These are phyloP conservation scores for Leucoma salicis DNA, from an alignment of 2,888 invertebrate genomes.

Conservation along the genomic window DNA sequence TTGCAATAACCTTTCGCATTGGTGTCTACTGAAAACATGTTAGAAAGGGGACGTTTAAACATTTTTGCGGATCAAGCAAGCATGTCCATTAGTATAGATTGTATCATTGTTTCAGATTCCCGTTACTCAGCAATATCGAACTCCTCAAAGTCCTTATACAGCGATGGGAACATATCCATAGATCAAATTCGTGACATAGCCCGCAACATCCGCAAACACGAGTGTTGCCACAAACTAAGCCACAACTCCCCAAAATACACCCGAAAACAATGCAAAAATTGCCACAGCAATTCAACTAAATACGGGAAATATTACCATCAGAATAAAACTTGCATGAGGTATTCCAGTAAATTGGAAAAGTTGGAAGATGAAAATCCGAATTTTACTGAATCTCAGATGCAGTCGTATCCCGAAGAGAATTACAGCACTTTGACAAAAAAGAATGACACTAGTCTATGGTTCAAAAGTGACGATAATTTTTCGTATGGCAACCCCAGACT, in stretches of 20 bases:
- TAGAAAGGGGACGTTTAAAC: too few relatives aligned
- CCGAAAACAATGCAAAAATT: constrained; percentile 73
- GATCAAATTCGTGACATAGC: constrained; percentile 90
- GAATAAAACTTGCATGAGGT: constrained; percentile 69
- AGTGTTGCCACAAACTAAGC: constrained; percentile 82
- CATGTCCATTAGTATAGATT: too few relatives aligned
- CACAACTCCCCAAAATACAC: constrained; percentile 76
- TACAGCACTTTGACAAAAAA: constrained; percentile 53
- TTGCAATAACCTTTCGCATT: too few relatives aligned
- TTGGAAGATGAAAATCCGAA: constrained; percentile 44
- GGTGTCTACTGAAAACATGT: too few relatives aligned
- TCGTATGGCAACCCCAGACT: constrained; percentile 58
- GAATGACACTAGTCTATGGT: constrained; percentile 69
- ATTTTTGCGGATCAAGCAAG: too few relatives aligned
- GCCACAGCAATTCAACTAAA: constrained; percentile 63
- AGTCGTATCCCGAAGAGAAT: constrained; percentile 52
- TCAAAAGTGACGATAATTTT: constrained; percentile 60
- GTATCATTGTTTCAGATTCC: constrained; percentile 65
- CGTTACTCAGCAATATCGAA: constrained; percentile 67
- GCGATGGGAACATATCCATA: constrained; percentile 75
- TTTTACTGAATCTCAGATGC: constrained; percentile 35
- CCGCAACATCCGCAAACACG: constrained; percentile 89
- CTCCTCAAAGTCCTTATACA: constrained; percentile 82
- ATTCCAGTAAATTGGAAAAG: constrained; percentile 59
- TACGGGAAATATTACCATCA: constrained; percentile 75